Conservation (phyloP, 2,797 vertebrate genomes). For the Poecilia gillii region DNA sequence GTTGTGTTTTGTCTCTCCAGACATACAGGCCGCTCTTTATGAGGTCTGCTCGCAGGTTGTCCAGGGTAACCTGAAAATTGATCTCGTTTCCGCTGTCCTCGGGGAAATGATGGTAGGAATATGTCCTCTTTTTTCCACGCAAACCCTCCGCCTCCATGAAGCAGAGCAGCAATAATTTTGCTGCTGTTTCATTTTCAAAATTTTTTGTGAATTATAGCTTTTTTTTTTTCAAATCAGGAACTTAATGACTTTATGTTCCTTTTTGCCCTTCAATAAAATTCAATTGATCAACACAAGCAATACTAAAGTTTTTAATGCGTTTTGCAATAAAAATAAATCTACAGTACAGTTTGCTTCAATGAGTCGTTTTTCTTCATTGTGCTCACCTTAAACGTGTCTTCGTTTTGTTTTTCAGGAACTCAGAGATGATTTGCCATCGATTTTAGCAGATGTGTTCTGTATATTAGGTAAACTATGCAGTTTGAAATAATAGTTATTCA, state of each 20-base stretch:
- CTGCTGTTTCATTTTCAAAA: background rate
- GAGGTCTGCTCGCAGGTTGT: constrained; percentile 94
- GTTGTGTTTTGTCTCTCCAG: constrained; percentile 73
- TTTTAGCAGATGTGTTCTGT: constrained; percentile 98
- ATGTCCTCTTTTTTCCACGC: constrained; percentile 21
- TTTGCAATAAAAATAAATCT: background rate
- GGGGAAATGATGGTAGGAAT: constrained; percentile 90
- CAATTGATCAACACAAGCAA: background rate
- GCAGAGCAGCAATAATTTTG: background rate
- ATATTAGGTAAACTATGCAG: constrained; percentile 86
- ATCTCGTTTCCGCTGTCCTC: constrained; percentile 90
- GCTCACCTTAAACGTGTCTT: background rate
- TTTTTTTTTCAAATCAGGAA: background rate
- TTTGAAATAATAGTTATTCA: background rate
- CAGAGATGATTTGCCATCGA: constrained; percentile 94
- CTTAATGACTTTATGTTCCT: background rate
- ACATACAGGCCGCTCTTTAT: constrained; percentile 93
- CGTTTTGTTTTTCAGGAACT: constrained; percentile 84
- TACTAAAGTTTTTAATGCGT: background rate
- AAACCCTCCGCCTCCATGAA: background rate
- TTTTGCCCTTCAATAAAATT: background rate
- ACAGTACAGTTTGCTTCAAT: background rate
- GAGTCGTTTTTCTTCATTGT: background rate
- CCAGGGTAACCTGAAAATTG: constrained; percentile 94
- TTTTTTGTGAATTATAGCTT: background rate